These are phyloP conservation scores for Petrocephalus zakoni DNA, from an alignment of 2,113 vertebrate species.

Conservation along the genomic window DNA sequence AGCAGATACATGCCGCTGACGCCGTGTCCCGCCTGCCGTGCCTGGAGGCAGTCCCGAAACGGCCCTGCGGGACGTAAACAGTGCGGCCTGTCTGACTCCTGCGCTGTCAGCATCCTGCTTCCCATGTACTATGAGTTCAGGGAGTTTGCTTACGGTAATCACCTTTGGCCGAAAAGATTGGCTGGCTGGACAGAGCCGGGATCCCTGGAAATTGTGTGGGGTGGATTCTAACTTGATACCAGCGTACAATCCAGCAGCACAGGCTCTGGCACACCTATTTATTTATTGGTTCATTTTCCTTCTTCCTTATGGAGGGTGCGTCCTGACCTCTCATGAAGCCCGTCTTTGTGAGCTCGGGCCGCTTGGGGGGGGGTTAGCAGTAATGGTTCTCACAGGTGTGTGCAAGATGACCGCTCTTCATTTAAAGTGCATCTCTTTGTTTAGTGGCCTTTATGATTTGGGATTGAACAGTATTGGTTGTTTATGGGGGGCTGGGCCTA, in stretches of 20 bases:
- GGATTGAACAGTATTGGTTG: constrained; percentile 22
- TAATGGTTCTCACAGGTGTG: constrained; percentile 25
- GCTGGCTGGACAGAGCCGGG: not conserved
- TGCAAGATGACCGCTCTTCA: constrained; percentile 26
- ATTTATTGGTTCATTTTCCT: constrained; percentile 30
- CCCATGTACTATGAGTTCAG: not conserved
- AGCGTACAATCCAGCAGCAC: not conserved
- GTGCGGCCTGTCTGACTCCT: not conserved
- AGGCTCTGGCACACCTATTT: not conserved
- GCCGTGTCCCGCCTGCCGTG: constrained; percentile 79
- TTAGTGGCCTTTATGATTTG: not conserved
- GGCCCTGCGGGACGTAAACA: constrained; percentile 67
- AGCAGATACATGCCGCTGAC: constrained; percentile 93
- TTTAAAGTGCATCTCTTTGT: constrained; percentile 27
- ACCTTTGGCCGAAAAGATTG: not conserved
- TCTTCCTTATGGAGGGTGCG: constrained; percentile 33
- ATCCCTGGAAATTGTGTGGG: not conserved
- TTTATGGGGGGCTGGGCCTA: constrained; percentile 27
- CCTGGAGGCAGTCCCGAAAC: constrained; percentile 88
- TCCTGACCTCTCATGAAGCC: constrained; percentile 45
- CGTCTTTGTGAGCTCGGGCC: constrained; percentile 39
- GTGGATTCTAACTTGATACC: not conserved
- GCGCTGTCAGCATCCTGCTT: not conserved
- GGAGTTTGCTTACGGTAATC: not conserved
- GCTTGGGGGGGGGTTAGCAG: constrained; percentile 21